Evolutionary conservation across 2,113 vertebrate genomes (phyloP), one percentile per base, ranked within the genome.

Genomic region (Symphodus melops): DNA sequence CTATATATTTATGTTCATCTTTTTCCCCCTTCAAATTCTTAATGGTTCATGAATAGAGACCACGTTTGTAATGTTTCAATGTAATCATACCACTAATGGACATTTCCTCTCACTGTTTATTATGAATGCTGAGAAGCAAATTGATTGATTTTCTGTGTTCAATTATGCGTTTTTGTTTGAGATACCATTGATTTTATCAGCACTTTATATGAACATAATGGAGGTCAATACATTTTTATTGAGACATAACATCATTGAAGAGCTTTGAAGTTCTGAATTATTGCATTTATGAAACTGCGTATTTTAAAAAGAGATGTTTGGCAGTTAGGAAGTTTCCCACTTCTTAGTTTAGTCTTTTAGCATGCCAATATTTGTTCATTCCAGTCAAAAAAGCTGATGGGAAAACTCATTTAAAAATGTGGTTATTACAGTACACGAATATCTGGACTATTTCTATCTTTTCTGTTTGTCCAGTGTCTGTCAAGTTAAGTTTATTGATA

Each of bases 181-280:
- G 28, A 66, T 55, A 76, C 33, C 62, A 60, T 67, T 79, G 39
- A 78, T 72, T 86, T 33, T 42, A 84, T 85, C 81, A 88, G 81
- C 79, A 88, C 68, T 86, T 87, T 82, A 90, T 23, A 81, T 81
- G 58, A 83, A 81, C 62, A 60, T 46, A 79, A 11, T 20, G 58
- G 59, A 81, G 54, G 28, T 33, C 1, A 33, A 33, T 28, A 28
- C 28, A 71, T 83, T 75, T 79, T 33, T 55, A 77, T 82, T 53
- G 59, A 65, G 55, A 33, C 51, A 65, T 69, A 67, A 72, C 78
- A 69, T 65, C n/a, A 20, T 39, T 58, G 10, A 58, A 68, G 14
- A 59, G 33, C 13, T 60, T 67, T 3, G 37, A 9, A 1, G 41
- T 36, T 42, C 16, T 68, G 19, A 36, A 66, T 73, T 42, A 52